Evolutionary conservation across 2,113 vertebrate species (phyloP).

Genomic region (Columba livia): DNA sequence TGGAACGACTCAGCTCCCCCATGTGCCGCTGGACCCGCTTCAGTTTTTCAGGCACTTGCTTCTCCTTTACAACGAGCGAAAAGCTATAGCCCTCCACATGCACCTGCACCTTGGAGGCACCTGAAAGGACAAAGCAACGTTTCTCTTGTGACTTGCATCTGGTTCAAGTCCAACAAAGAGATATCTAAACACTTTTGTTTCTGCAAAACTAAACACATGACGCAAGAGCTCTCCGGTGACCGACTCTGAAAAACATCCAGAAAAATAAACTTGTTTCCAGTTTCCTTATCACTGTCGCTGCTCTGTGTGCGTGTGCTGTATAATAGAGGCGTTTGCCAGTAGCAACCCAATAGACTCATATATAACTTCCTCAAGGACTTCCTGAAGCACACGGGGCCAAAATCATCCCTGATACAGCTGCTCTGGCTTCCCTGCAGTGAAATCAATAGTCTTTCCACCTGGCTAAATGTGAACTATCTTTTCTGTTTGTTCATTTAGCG

Average conservation of each 20-base stretch:
- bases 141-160: background rate
- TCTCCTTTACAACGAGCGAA: conserved; percentile 53
- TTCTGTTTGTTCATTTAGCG: conserved; percentile 10
- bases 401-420: background rate
- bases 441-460: background rate
- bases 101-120: conserved; percentile 57
- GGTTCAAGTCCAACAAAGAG: background rate
- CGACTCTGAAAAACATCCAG: conserved; percentile 1
- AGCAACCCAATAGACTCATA: background rate
- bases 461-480: background rate
- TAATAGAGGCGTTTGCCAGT: background rate
- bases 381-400: background rate
- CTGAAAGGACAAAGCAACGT: conserved; percentile 37
- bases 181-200: conserved; percentile 13
- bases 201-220: background rate
- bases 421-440: background rate
- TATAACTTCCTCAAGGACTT: background rate
- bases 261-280: conserved; percentile 40
- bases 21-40: conserved; percentile 63
- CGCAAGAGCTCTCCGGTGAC: background rate
- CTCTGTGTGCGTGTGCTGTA: background rate
- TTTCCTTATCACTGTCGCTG: conserved; percentile 13
- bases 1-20: conserved; percentile 47
- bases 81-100: conserved; percentile 74
- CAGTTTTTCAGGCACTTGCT: conserved; percentile 52